A percentile compares a stretch with the other conserved stretches of the same genome.
Evolutionary conservation across 2,113 vertebrate genomes (phyloP).

Genomic region (Chionodraco myersi): DNA sequence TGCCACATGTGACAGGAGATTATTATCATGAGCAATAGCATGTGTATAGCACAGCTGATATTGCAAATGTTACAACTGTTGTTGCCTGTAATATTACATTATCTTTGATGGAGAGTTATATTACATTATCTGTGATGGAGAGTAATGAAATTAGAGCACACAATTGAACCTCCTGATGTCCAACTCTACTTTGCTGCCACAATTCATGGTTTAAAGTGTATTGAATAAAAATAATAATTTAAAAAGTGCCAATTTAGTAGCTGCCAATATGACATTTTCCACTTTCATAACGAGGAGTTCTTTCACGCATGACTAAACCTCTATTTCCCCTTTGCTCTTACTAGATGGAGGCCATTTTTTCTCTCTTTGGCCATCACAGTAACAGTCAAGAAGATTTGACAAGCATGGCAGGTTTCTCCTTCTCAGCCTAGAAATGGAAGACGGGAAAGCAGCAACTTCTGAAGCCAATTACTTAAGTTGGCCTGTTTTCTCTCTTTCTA

Average conservation of each 20-base stretch:
- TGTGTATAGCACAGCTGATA: not conserved
- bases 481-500: constrained; percentile 64
- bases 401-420: constrained; percentile 79
- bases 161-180: too few relatives aligned
- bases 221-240: constrained; percentile 54
- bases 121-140: not conserved
- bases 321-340: constrained; percentile 65
- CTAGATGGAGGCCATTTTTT: constrained; percentile 71
- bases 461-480: constrained; percentile 80
- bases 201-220: constrained; percentile 42
- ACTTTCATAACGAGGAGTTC: constrained; percentile 78
- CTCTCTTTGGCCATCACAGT: constrained; percentile 71
- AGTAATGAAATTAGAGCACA: not conserved
- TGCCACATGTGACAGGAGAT: constrained; percentile 29
- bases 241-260: constrained; percentile 54
- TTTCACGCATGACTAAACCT: constrained; percentile 81
- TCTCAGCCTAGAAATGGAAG: constrained; percentile 66
- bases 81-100: not conserved
- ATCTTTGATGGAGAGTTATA: not conserved
- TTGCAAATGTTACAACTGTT: not conserved
- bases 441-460: constrained; percentile 71
- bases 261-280: constrained; percentile 73
- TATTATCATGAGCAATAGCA: constrained; percentile 13
- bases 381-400: constrained; percentile 77
- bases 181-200: not conserved